Base-by-base conservation (phyloP, 2,888 invertebrate species). In the Ornithoptera alexandrae region DNA sequence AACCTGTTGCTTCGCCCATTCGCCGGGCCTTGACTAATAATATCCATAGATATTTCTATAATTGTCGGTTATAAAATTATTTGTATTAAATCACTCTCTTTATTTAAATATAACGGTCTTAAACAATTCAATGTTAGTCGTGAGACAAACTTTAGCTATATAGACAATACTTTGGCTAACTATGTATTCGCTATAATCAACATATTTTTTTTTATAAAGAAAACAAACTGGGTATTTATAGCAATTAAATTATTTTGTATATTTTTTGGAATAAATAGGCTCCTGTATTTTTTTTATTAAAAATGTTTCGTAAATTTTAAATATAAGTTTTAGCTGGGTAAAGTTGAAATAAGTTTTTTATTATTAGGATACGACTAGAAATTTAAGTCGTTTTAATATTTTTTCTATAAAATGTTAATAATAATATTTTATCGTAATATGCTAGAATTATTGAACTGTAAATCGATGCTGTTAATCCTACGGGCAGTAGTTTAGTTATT, bases 1-100 rank as follows among this genome's bases (percentile, higher is more conserved):
- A 70, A 70, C 70, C 67, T 67, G 70, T 65, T 67, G 50, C 67
- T 67, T 61, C 58, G 70, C 70, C 70, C 57, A 67, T 46, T 58
- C 15, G 64, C 39, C 22, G 36, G 67, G 63, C 70, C 67, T 71
- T 65, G 67, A 65, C 64, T 63, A 66, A 65, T 30, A 67, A 56
- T 64, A 42, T 57, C 57, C 65, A 67, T 70, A 67, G 64, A 70
- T 62, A 67, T 63, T 67, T 46, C 60, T 66, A 62, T 63, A 60
- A 67, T 64, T 22, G 61, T 18, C 58, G 18, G 46, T 60, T 61
- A 69, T 58, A 24, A 22, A 65, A 68, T 60, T 69, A 42, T 15
- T 24, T 56, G 60, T 53, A 20, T 65, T 59, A 60, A 53, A 20
- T 50, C 17, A 6, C 42, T 62, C 15, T 50, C 24, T 67, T 53